phyloP scores from a whole-genome alignment of 2,113 vertebrate species.

The Notarius lentiginosus region DNA sequence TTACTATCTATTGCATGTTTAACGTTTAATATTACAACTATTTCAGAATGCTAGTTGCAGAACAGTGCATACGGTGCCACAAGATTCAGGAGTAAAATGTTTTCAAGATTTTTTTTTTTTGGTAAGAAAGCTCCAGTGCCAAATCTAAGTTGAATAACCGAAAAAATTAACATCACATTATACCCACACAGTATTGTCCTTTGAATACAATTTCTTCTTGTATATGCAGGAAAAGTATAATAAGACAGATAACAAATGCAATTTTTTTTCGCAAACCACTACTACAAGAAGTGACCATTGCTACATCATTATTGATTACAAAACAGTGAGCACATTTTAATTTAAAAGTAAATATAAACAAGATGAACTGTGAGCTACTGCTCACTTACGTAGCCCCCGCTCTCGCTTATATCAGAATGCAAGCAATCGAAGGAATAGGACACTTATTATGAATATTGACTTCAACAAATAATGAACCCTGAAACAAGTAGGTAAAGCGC shows the following conservation, averaged over 20 bases:
- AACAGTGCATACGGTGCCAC: neutral
- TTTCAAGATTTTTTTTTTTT: neutral
- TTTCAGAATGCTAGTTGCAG: neutral
- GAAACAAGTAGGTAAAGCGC: too few species aligned
- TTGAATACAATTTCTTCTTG: neutral
- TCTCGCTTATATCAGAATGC: too few species aligned
- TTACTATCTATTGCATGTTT: neutral
- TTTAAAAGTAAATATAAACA: neutral
- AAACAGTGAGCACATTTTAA: neutral
- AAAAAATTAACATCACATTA: neutral
- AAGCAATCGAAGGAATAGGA: too few species aligned
- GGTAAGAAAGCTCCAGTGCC: neutral
- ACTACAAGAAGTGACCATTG: neutral
- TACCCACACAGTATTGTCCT: neutral
- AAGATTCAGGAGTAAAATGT: neutral
- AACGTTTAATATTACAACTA: neutral
- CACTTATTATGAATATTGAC: too few species aligned
- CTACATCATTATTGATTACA: neutral
- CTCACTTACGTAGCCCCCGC: too few species aligned
- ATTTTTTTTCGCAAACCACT: neutral
- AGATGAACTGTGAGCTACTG: neutral
- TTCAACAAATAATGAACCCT: too few species aligned
- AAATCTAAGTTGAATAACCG: neutral
- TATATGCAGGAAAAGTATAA: neutral
- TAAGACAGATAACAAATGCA: neutral